A percentile compares a stretch with the other conserved stretches of the same genome.
Conservation (phyloP, 2,797 vertebrate species). For the Diplodus puntazzo region DNA sequence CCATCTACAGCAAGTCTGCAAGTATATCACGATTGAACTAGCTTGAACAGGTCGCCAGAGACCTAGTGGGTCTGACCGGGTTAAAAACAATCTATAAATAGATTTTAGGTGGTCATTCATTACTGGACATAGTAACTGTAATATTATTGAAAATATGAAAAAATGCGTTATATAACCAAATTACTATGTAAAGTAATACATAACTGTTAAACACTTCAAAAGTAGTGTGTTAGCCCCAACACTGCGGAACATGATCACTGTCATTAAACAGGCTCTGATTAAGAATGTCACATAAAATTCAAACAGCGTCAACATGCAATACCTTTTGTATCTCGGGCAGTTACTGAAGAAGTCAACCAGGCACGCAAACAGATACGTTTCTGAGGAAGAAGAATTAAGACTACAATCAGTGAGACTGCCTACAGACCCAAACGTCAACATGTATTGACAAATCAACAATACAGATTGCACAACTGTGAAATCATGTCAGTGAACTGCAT, state of each 20-base stretch:
- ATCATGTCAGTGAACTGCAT: not conserved
- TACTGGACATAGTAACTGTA: no score
- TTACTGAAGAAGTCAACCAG: conserved; percentile 97
- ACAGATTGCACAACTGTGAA: not conserved
- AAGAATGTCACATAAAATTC: not conserved
- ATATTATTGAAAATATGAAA: no score
- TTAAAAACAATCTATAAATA: no score
- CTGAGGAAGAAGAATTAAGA: conserved; percentile 77
- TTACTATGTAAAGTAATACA: no score
- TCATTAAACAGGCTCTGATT: not conserved
- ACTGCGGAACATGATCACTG: not conserved
- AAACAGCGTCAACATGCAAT: conserved; percentile 2
- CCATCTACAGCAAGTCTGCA: no score
- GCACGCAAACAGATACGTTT: conserved; percentile 96
- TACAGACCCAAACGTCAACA: not conserved
- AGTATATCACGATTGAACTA: no score
- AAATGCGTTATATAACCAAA: no score
- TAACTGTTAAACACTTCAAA: no score
- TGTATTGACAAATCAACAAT: not conserved
- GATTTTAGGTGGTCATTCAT: no score
- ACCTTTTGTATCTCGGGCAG: conserved; percentile 95
- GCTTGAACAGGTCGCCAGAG: no score
- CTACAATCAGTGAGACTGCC: not conserved
- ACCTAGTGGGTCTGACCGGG: no score
- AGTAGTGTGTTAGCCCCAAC: no score